These are phyloP conservation scores for Caenorhabditis sp. DNA, from an alignment of 2,888 invertebrate genomes.

Conservation along the genomic window DNA sequence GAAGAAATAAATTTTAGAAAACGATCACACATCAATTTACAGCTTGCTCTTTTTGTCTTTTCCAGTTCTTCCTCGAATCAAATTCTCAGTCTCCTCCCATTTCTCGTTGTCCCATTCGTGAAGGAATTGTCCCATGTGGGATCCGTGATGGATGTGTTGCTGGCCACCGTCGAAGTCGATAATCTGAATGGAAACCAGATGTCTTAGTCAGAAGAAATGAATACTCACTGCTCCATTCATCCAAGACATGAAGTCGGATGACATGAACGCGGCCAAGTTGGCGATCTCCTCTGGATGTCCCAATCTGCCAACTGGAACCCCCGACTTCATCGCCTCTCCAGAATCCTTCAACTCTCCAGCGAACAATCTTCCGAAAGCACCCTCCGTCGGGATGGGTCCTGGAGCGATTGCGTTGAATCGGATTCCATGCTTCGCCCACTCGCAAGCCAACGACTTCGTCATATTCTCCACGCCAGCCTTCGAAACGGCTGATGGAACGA, in stretches of 20 bases:
- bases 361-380: constrained; percentile 59
- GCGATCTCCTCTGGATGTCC: constrained; percentile 85
- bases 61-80: constrained; percentile 77
- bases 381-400: constrained; percentile 85
- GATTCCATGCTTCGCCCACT: constrained; percentile 86
- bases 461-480: constrained; percentile 86
- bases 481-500: constrained; percentile 85
- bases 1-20: constrained; percentile 11
- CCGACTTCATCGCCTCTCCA: constrained; percentile 35
- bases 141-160: constrained; percentile 74
- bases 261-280: constrained; percentile 85
- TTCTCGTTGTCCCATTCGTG: constrained; percentile 69
- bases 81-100: constrained; percentile 72
- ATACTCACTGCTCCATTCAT: constrained; percentile 85
- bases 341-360: constrained; percentile 53
- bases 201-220: too few species aligned
- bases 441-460: constrained; percentile 85
- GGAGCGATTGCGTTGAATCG: constrained; percentile 86
- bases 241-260: constrained; percentile 86
- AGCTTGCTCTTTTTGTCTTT: constrained; percentile 71
- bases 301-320: constrained; percentile 74
- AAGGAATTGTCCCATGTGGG: constrained; percentile 70
- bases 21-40: constrained; percentile 15
- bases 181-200: constrained; percentile 6
- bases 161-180: constrained; percentile 78